Conservation (phyloP, 2,888 invertebrate genomes). For the Noctua comes region DNA sequence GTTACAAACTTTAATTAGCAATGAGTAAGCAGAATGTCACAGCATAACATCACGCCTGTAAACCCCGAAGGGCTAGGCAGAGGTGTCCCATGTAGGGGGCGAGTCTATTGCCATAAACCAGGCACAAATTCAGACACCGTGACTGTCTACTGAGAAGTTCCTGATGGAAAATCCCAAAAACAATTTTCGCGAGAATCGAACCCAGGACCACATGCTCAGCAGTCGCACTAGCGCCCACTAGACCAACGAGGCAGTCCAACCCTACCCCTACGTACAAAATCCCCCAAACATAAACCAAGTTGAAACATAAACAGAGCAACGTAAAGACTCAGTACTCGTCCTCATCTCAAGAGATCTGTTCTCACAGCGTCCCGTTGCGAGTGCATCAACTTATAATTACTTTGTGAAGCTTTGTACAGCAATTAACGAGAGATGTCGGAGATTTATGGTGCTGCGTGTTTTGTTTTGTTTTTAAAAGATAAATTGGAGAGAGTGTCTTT, state of each 20-base stretch:
- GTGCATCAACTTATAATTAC: slow-evolving; percentile 45
- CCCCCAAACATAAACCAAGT: neutral
- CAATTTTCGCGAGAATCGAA: too few relatives aligned
- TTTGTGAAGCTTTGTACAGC: slow-evolving; percentile 18
- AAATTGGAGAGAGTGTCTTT: neutral
- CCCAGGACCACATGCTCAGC: too few relatives aligned
- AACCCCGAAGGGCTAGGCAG: too few relatives aligned
- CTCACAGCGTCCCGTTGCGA: slow-evolving; percentile 25
- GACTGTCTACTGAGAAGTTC: too few relatives aligned
- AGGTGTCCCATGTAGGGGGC: too few relatives aligned
- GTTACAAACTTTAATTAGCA: neutral
- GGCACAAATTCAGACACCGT: too few relatives aligned
- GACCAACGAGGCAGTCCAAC: neutral
- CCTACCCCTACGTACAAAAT: neutral
- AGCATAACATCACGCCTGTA: neutral
- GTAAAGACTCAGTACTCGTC: neutral
- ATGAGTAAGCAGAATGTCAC: neutral
- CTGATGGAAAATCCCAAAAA: too few relatives aligned
- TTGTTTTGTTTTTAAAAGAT: slow-evolving; percentile 25
- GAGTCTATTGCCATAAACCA: too few relatives aligned
- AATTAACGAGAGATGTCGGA: slow-evolving; percentile 5
- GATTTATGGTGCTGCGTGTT: slow-evolving; percentile 22
- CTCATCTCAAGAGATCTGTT: slow-evolving; percentile 20
- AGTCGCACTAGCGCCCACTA: neutral
- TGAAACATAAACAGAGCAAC: slow-evolving; percentile 4